Evolutionary conservation across 64 coral and sea anemone species (phyloP).

Genomic region (Anthopleura sola): DNA sequence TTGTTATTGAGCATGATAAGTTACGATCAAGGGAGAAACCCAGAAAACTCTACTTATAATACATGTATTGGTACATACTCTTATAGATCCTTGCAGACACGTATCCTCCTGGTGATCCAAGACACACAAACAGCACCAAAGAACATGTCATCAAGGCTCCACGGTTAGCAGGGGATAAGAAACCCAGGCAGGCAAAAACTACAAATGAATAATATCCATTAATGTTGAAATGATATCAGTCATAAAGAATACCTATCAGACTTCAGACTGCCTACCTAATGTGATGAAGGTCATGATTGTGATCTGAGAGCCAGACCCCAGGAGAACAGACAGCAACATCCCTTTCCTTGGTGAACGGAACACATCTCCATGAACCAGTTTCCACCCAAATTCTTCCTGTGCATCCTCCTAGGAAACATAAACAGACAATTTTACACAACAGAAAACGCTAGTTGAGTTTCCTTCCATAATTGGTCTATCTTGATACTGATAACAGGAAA

Average conservation of each 20-base stretch:
- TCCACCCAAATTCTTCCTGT: slow-evolving; percentile 98
- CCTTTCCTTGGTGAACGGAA: slow-evolving; percentile 87
- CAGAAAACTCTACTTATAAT: too few relatives aligned
- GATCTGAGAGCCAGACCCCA: slow-evolving; percentile 91
- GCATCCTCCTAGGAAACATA: slow-evolving; percentile 71
- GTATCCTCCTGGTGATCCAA: slow-evolving; percentile 84
- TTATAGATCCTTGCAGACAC: slow-evolving; percentile 86
- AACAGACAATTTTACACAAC: neutral
- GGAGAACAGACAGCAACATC: slow-evolving; percentile 79
- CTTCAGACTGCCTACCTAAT: too few relatives aligned
- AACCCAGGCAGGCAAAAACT: slow-evolving; percentile 99
- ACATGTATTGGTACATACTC: slow-evolving; percentile 50
- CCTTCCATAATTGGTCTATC: too few relatives aligned
- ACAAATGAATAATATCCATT: neutral
- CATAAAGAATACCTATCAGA: too few relatives aligned
- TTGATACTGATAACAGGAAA: too few relatives aligned
- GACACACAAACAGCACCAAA: slow-evolving; percentile 94
- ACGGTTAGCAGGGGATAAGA: slow-evolving; percentile 94
- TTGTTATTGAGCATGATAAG: too few relatives aligned
- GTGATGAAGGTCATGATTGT: slow-evolving; percentile 79
- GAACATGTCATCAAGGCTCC: slow-evolving; percentile 94
- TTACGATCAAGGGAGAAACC: too few relatives aligned
- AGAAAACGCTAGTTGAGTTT: neutral
- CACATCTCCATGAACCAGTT: slow-evolving; percentile 98
- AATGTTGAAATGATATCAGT: neutral